Percentiles rank a stretch among this genome's conserved stretches.
These are phyloP conservation scores for Hirundichthys speculiger DNA, from an alignment of 2,113 vertebrate species.

Conservation along the genomic window DNA sequence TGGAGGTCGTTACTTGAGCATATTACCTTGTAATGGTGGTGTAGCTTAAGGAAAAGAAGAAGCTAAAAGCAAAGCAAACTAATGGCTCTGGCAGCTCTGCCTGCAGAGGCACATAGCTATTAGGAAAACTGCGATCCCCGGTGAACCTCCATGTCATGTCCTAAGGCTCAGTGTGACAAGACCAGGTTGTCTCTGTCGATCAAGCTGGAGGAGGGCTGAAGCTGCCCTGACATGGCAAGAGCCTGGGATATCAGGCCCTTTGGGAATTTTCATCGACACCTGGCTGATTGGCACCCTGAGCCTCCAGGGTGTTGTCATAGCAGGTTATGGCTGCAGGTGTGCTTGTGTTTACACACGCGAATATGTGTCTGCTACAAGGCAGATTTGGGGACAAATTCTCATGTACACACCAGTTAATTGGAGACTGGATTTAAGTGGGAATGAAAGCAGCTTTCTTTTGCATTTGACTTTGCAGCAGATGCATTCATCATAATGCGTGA, in stretches of 20 bases:
- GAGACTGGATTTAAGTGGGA: slow-evolving; percentile 17
- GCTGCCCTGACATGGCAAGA: slow-evolving; percentile 58
- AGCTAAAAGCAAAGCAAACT: slow-evolving; percentile 69
- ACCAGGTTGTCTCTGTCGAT: slow-evolving; percentile 72
- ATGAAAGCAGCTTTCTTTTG: slow-evolving; percentile 11
- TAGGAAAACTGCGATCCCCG: slow-evolving; percentile 76
- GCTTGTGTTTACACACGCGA: slow-evolving; percentile 21
- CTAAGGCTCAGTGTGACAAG: slow-evolving; percentile 70
- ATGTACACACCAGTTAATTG: slow-evolving; percentile 13
- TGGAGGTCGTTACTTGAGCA: slow-evolving; percentile 67
- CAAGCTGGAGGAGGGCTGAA: slow-evolving; percentile 58
- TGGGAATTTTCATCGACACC: slow-evolving; percentile 71
- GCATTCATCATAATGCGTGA: slow-evolving; percentile 19
- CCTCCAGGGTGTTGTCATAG: slow-evolving; percentile 69
- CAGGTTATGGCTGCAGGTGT: slow-evolving; percentile 68
- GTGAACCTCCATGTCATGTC: slow-evolving; percentile 71
- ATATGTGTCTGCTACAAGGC: slow-evolving; percentile 13
- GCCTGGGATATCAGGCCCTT: slow-evolving; percentile 68
- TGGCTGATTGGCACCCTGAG: slow-evolving; percentile 72
- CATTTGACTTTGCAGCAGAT: slow-evolving; percentile 13
- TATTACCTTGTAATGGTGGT: slow-evolving; percentile 42
- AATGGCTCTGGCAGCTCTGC: slow-evolving; percentile 59
- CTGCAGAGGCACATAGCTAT: slow-evolving; percentile 68
- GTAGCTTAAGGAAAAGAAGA: slow-evolving; percentile 47
- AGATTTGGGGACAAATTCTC: slow-evolving; percentile 24